Base-by-base conservation (phyloP, 2,797 vertebrate genomes). In the Momotus momota region DNA sequence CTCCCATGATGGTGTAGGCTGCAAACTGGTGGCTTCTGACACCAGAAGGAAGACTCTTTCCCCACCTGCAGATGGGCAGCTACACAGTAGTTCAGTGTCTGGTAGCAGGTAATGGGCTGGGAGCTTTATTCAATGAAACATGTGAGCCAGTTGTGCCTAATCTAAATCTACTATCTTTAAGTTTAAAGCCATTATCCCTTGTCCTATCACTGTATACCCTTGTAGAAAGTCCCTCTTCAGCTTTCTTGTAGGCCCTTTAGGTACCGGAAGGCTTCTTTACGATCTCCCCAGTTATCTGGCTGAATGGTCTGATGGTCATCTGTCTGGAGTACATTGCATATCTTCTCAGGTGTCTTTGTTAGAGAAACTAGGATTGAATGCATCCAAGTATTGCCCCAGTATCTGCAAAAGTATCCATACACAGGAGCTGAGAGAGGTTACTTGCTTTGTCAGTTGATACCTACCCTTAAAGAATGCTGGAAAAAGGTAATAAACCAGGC, bases 401-500 rank as follows among this genome's bases (percentile, higher is more conserved):
- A 48, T 48, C 31, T 78, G 52, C 31, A 38, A 22, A 61, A 40
- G 26, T 43, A 43, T 58, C 35, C 66, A 55, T 40, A 58, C 4
- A 6, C n/a, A 67, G 70, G 9, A 74, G n/a, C 45, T 71, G 26
- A 66, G 46, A 51, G 70, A n/a, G 4, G 8, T 70, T 86, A n/a
- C 31, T 60, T 48, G 19, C 52, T 67, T 10, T 70, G 23, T 29
- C 45, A 40, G 55, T 55, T 58, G 52, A 38, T 82, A 55, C 19
- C 12, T 55, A 7, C 17, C 4, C 23, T 67, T 88, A 40, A 61
- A 48, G 17, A 11, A 1, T 81, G 26, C 22, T 81, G 45, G 61
- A 46, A 64, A 84, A n/a, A 41, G 1, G 0, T 65, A 33, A 29
- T 7, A 3, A 4, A 79, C 3, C 2, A 40, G n/a, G 5, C 19